A percentile compares a stretch with the other conserved stretches of the same genome.
phyloP scores from a whole-genome alignment of 2,888 invertebrate genomes.

The Netelia fuscicornis region DNA sequence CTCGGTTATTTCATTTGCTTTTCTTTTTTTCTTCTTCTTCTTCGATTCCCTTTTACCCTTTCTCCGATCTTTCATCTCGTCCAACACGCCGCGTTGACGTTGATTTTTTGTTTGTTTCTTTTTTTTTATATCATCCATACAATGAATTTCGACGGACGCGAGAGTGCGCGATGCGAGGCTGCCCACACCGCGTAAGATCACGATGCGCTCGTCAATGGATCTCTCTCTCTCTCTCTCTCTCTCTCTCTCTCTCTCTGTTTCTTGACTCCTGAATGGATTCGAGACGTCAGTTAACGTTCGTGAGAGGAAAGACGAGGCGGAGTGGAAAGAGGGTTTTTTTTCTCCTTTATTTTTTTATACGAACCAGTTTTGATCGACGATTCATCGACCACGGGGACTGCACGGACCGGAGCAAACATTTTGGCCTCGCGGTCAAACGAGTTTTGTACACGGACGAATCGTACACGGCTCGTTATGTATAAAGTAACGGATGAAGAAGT shows the following conservation, averaged over 20 bases:
- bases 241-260: neutral
- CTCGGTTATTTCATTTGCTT: constrained; percentile 26
- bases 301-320: constrained; percentile 29
- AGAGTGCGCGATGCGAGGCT: constrained; percentile 32
- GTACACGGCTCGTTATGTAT: neutral
- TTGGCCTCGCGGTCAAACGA: constrained; percentile 42
- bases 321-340: constrained; percentile 18
- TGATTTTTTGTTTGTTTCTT: neutral
- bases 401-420: constrained; percentile 4
- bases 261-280: constrained; percentile 68
- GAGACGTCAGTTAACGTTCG: constrained; percentile 62
- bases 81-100: constrained; percentile 15
- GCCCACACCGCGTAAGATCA: constrained; percentile 43
- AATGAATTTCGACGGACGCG: constrained; percentile 57
- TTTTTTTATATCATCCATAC: constrained; percentile 53
- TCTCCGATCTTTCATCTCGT: constrained; percentile 40
- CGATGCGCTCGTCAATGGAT: constrained; percentile 65
- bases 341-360: constrained; percentile 14
- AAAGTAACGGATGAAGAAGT: neutral
- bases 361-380: constrained; percentile 62
- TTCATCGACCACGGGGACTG: constrained; percentile 44
- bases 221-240: constrained; percentile 22
- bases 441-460: constrained; percentile 14
- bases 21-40: neutral
- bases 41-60: neutral